Percentiles rank a stretch among this genome's conserved stretches.
These are phyloP conservation scores for Bombus superbus DNA, from an alignment of 1,140 invertebrate species.

Conservation along the genomic window DNA sequence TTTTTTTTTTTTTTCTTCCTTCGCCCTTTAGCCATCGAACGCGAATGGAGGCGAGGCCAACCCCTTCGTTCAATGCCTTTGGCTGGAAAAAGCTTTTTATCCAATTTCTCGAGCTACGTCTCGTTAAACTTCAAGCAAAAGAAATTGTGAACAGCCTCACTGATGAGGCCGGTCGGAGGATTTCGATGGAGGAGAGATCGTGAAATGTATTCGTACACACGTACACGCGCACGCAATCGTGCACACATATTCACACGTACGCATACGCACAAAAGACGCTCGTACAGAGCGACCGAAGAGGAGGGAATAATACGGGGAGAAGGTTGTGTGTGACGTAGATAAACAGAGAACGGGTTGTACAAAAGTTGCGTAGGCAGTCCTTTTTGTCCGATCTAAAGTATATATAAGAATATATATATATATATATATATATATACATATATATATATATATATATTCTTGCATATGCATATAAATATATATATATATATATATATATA, in stretches of 20 bases:
- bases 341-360: not conserved
- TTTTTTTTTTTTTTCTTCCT: not conserved
- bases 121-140: slow-evolving; percentile 80
- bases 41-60: slow-evolving; percentile 27
- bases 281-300: not conserved
- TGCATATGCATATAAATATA: not conserved
- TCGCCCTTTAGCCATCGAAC: slow-evolving; percentile 46
- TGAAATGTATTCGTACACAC: slow-evolving; percentile 6
- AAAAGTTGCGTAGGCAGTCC: slow-evolving; percentile 37
- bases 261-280: not conserved
- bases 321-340: not conserved
- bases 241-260: not conserved
- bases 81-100: slow-evolving; percentile 79
- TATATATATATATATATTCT: slow-evolving; percentile 30
- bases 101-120: slow-evolving; percentile 81
- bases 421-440: slow-evolving; percentile 7
- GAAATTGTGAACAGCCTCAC: slow-evolving; percentile 69
- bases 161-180: slow-evolving; percentile 57
- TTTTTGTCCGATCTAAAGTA: slow-evolving; percentile 35
- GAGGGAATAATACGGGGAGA: not conserved
- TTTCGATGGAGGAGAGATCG: slow-evolving; percentile 50
- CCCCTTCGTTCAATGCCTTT: slow-evolving; percentile 42
- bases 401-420: not conserved
- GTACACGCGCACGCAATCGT: not conserved
- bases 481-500: slow-evolving; percentile 3